Conservation (phyloP, 2,797 vertebrate species). For the Sebastes nivosus region DNA sequence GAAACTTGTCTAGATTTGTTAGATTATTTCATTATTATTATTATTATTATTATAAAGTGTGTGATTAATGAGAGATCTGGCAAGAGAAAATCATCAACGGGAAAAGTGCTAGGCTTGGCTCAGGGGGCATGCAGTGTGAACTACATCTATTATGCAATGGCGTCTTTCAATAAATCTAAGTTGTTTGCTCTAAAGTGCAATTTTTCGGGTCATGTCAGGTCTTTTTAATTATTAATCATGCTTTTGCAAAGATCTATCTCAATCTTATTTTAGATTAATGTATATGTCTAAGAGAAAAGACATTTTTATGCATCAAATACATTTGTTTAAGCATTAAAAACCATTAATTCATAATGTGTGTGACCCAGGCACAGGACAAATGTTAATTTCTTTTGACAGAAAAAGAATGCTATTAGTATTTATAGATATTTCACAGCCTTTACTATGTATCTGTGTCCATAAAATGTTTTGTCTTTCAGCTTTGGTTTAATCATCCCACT, state of each 20-base stretch:
- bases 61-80: neutral
- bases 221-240: neutral
- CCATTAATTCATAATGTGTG: neutral
- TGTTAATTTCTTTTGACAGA: constrained; percentile 2
- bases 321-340: neutral
- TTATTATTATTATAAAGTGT: neutral
- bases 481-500: neutral
- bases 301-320: neutral
- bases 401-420: neutral
- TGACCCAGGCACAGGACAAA: neutral
- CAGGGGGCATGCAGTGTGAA: constrained; percentile 14
- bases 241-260: neutral
- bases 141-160: neutral
- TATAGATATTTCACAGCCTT: constrained; percentile 38
- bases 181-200: neutral
- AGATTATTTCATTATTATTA: constrained; percentile 8
- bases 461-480: neutral
- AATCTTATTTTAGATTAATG: neutral
- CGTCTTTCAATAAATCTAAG: constrained; percentile 4
- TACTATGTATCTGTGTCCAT: constrained; percentile 7
- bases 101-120: constrained; percentile 33
- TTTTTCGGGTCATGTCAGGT: neutral
- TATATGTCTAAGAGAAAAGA: neutral
- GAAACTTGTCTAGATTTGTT: neutral
- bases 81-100: neutral